A percentile compares a stretch with the other conserved stretches of the same genome.
Evolutionary conservation across 2,797 vertebrate genomes (phyloP).

Genomic region (Muscicapa comitata): DNA sequence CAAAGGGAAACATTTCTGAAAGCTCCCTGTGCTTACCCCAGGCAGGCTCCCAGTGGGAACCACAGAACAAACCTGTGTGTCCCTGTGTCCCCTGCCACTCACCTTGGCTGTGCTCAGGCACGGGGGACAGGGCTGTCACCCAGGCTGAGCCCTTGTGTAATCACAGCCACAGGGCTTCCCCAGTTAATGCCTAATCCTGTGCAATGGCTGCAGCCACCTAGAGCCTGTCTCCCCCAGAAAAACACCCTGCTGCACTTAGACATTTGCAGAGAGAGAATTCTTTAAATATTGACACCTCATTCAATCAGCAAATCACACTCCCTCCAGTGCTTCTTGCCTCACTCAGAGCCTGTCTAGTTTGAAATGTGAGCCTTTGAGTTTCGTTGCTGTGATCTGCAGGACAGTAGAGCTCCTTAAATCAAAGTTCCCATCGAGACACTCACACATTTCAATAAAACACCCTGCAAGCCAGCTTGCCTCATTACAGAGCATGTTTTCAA

Average conservation of each 20-base stretch:
- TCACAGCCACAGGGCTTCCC: conserved; percentile 12
- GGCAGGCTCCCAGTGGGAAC: not conserved
- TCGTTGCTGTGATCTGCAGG: not conserved
- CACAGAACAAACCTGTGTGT: not conserved
- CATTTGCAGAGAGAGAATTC: not conserved
- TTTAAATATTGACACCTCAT: not conserved
- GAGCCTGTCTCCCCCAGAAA: not conserved
- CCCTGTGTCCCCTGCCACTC: not conserved
- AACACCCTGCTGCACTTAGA: not conserved
- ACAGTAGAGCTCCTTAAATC: not conserved
- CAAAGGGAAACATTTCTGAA: not conserved
- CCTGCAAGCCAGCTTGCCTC: not conserved
- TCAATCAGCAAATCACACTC: not conserved
- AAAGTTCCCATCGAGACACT: not conserved
- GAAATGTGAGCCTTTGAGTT: not conserved
- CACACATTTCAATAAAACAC: not conserved
- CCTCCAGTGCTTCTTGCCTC: not conserved
- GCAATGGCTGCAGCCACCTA: not conserved
- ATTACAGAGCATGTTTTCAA: not conserved
- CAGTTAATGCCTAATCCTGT: conserved; percentile 57
- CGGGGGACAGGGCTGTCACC: not conserved
- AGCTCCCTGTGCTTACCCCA: not conserved
- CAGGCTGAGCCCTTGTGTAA: not conserved
- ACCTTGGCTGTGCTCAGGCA: not conserved
- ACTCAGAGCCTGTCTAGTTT: not conserved